Base-by-base conservation (phyloP, 2,888 invertebrate species). In the Chorisops tibialis region DNA sequence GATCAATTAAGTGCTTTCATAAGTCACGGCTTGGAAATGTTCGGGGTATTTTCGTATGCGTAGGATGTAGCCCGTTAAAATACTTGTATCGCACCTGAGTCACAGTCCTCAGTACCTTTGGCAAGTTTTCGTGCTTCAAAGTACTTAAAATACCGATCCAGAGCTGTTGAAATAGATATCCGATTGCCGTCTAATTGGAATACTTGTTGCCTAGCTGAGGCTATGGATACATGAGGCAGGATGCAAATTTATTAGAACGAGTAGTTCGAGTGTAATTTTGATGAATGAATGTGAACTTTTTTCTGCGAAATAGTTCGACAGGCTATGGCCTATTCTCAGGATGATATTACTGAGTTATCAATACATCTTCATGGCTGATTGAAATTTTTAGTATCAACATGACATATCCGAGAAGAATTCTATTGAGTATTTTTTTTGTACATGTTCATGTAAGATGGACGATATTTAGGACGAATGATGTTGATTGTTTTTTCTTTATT, bases 1-100 rank as follows among this genome's bases (percentile, higher is more conserved):
- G 56, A 56, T 56, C 56, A 56, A 56, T 56, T 56, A 56, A 56
- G 56, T 56, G 56, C 45, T 56, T 56, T 56, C 56, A 56, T 45
- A 56, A 56, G 56, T 56, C 56, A 56, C 56, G 56, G 45, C 30
- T 56, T 14, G 16, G 56, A 30, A 24, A 16, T 19, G 43, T 24
- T 45, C 30, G n/a, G n/a, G n/a, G 39, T 54, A 56, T 56, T 56
- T 56, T 56, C 18, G 56, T 56, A 45, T 56, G 56, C 56, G 56
- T 56, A 45, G 56, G 56, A 16, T 18, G 56, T 45, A 56, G 56
- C 45, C 19, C 30, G 9, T 5, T 30, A 30, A 30, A 30, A 30
- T 30, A 30, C 30, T 30, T 9, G 30, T 30, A 30, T 30, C 30
- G 5, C 30, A 30, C n/a, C 30, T 30, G 7, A 30, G 30, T 30